phyloP scores from a whole-genome alignment of 2,113 vertebrate genomes.

The Bubo scandiacus region DNA sequence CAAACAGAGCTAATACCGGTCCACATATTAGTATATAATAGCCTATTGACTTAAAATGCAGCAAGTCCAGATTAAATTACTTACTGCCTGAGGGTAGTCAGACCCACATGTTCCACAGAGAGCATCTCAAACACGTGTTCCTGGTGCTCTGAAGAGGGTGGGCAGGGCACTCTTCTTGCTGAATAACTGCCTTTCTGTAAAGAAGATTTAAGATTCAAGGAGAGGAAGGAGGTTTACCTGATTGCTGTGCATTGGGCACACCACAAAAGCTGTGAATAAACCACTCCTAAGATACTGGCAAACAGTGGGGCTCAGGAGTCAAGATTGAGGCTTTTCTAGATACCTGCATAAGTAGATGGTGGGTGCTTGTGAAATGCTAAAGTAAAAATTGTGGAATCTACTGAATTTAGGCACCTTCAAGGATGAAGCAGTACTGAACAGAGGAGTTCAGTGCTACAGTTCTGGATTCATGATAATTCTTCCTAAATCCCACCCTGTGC shows the following conservation, averaged over 20 bases:
- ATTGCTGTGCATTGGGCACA: not conserved
- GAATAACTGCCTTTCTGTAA: not conserved
- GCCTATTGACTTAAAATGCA: not conserved
- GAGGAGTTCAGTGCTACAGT: not conserved
- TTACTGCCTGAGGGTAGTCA: not conserved
- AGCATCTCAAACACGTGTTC: not conserved
- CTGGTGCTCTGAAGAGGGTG: not conserved
- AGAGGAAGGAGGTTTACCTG: not conserved
- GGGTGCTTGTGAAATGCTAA: not conserved
- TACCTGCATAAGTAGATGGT: not conserved
- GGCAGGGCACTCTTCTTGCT: not conserved
- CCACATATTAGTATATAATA: not conserved
- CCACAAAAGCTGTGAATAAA: not conserved
- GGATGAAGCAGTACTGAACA: not conserved
- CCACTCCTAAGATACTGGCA: not conserved
- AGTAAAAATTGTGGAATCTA: not conserved
- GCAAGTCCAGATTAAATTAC: not conserved
- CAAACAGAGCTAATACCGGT: not conserved
- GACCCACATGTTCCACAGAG: rapidly evolving
- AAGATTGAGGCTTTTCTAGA: not conserved
- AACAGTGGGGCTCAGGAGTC: not conserved
- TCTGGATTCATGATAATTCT: not conserved
- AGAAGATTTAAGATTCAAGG: not conserved
- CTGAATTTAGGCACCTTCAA: not conserved
- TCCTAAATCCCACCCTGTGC: not conserved